Percentiles rank a stretch among this genome's conserved stretches.
These are phyloP conservation scores for Salvator merianae DNA, from an alignment of 2,113 vertebrate genomes.

Conservation along the genomic window DNA sequence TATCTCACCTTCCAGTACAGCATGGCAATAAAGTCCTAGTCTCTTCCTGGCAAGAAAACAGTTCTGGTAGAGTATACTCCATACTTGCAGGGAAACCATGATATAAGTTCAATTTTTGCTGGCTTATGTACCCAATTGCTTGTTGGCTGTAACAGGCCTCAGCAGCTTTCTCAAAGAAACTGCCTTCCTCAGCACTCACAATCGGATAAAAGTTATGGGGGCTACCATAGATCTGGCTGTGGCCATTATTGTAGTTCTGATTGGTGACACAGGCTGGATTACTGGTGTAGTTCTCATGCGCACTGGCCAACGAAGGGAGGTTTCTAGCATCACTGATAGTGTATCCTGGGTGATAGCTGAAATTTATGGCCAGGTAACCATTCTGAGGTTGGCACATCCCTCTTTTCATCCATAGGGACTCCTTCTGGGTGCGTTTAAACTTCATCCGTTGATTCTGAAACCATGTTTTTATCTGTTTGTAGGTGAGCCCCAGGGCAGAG, in stretches of 20 bases:
- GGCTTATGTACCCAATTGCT: constrained; percentile 51
- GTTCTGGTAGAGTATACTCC: no score
- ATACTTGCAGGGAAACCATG: constrained; percentile 31
- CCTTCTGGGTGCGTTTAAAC: constrained; percentile 85
- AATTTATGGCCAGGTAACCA: constrained; percentile 37
- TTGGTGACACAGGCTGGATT: constrained; percentile 24
- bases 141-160: constrained; percentile 55
- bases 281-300: constrained; percentile 9
- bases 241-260: not conserved
- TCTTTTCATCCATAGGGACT: constrained; percentile 73
- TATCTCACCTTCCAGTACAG: no score
- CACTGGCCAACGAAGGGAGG: constrained; percentile 24
- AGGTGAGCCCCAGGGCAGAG: constrained; percentile 68
- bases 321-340: constrained; percentile 38
- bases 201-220: constrained; percentile 37
- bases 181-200: constrained; percentile 55
- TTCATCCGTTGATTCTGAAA: constrained; percentile 95
- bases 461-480: constrained; percentile 93
- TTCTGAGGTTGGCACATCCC: constrained; percentile 23
- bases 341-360: constrained; percentile 43
- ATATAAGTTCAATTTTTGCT: constrained; percentile 64
- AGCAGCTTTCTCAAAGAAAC: constrained; percentile 48
- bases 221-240: constrained; percentile 39
- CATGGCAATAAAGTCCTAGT: no score
- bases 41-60: no score